Evolutionary conservation across 2,113 vertebrate genomes (phyloP).

Genomic region (Haemorhous mexicanus): DNA sequence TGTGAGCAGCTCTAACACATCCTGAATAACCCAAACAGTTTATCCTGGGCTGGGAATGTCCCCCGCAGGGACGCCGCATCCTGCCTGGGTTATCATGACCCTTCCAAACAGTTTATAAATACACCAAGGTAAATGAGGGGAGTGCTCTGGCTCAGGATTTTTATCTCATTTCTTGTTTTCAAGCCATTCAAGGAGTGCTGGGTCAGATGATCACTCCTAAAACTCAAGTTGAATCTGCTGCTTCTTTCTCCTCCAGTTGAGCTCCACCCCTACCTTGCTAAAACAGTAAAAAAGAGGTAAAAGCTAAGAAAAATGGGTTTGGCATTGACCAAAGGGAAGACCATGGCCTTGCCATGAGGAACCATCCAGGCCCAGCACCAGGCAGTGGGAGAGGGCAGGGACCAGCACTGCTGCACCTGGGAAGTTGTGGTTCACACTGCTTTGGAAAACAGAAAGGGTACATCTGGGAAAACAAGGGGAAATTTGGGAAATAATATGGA

Average conservation of each 20-base stretch:
- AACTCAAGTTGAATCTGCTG: fast-evolving
- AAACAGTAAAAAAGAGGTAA: neutral
- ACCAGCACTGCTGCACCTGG: fast-evolving
- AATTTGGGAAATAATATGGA: neutral
- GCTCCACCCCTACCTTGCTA: neutral
- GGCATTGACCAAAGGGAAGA: neutral
- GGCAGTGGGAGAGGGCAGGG: neutral
- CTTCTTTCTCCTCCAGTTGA: neutral
- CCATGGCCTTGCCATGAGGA: fast-evolving
- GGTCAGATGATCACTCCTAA: neutral
- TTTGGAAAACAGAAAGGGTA: neutral
- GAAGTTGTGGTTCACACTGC: fast-evolving
- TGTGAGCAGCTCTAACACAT: neutral
- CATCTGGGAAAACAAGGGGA: neutral
- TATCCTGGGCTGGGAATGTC: neutral
- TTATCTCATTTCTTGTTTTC: neutral
- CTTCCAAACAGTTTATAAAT: slow-evolving; percentile 60
- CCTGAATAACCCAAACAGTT: slow-evolving; percentile 55
- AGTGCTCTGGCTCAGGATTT: neutral
- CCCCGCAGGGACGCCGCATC: neutral
- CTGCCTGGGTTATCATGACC: neutral
- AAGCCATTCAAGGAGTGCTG: fast-evolving
- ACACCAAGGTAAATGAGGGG: neutral
- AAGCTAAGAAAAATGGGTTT: neutral
- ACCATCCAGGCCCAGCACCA: neutral